Evolutionary conservation across 2,113 vertebrate species (phyloP).

Genomic region (Cyanoramphus novaezelandiae): DNA sequence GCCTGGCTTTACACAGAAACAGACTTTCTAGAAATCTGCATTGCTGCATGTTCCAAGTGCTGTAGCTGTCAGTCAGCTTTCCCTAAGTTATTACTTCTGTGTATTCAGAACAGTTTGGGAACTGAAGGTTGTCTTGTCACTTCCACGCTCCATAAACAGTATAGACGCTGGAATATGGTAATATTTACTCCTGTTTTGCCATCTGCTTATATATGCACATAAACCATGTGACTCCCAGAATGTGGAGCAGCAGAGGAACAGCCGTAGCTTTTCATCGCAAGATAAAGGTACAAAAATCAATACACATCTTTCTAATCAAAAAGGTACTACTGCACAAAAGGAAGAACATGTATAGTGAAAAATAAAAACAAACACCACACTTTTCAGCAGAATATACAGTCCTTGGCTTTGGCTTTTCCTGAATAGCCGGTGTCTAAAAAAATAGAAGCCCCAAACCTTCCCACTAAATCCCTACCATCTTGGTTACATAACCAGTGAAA

Average conservation of each 20-base stretch:
- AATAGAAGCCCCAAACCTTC: fast-evolving
- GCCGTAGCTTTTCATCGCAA: background rate
- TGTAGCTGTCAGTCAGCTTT: background rate
- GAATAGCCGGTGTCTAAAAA: background rate
- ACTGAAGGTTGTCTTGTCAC: background rate
- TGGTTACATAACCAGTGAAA: background rate
- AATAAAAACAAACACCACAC: background rate
- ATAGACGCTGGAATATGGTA: background rate
- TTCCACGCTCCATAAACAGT: background rate
- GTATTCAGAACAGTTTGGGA: conserved; percentile 23
- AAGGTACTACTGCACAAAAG: background rate
- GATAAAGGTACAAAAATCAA: background rate
- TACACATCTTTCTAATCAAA: background rate
- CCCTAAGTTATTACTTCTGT: background rate
- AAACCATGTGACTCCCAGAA: background rate
- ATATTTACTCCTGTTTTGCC: conserved; percentile 51
- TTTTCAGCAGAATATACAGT: background rate
- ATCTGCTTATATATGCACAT: conserved; percentile 29
- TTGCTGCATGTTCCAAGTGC: background rate
- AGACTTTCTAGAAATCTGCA: background rate
- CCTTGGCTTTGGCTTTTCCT: background rate
- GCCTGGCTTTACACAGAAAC: background rate
- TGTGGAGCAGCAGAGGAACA: background rate
- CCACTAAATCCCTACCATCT: background rate
- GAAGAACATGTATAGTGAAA: background rate